Evolutionary conservation across 2,797 vertebrate genomes (phyloP).

Genomic region (Rhodeus uyekii): DNA sequence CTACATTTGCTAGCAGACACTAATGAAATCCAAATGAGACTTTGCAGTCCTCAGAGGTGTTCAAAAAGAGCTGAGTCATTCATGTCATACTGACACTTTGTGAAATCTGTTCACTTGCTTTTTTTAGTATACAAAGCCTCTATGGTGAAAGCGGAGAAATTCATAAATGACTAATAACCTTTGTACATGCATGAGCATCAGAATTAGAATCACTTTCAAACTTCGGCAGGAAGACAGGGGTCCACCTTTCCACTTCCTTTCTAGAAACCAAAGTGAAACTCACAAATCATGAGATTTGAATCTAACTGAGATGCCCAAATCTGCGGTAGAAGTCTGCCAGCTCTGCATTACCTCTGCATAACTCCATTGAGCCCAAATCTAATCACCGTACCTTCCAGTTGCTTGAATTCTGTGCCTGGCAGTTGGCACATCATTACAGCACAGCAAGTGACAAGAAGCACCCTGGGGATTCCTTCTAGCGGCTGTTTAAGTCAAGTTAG

Average conservation of each 20-base stretch:
- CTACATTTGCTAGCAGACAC: neutral
- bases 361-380: slow-evolving; percentile 20
- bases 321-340: neutral
- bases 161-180: slow-evolving; percentile 10
- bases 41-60: neutral
- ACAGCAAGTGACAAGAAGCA: slow-evolving; percentile 40
- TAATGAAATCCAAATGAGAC: neutral
- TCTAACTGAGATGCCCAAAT: neutral
- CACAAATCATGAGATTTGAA: neutral
- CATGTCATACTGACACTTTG: slow-evolving; percentile 1
- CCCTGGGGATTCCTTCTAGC: slow-evolving; percentile 31
- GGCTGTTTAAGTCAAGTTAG: slow-evolving; percentile 34
- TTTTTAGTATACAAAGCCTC: neutral
- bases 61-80: neutral
- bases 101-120: neutral
- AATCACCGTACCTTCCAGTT: slow-evolving; percentile 33
- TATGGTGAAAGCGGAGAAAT: neutral
- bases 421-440: slow-evolving; percentile 46
- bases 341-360: slow-evolving; percentile 33
- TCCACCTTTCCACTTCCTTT: neutral
- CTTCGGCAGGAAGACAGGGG: neutral
- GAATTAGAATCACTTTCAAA: neutral
- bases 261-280: slow-evolving; percentile 6
- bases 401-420: slow-evolving; percentile 32
- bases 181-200: slow-evolving; percentile 1